These are phyloP conservation scores for Cheilosia pagana DNA, from an alignment of 2,888 invertebrate species.

Conservation along the genomic window DNA sequence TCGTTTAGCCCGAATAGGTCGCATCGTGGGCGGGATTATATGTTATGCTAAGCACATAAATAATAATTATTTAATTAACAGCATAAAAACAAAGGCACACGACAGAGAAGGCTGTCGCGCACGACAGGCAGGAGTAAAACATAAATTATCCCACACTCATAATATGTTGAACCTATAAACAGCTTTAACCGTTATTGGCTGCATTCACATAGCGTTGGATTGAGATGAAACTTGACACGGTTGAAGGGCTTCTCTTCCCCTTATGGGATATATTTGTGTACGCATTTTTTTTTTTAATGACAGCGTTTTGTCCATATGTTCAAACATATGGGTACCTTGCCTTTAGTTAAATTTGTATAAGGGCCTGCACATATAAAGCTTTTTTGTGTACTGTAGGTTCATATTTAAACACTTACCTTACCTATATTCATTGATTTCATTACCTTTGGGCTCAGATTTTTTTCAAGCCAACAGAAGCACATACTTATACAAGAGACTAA, in stretches of 20 bases:
- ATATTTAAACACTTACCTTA: not conserved
- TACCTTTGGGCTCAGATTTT: no score
- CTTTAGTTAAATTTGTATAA: not conserved
- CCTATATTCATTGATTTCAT: no score
- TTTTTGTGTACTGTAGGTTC: not conserved
- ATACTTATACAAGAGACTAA: not conserved
- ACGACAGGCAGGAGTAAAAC: constrained; percentile 28
- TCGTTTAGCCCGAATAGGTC: constrained; percentile 74
- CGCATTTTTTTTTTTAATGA: constrained; percentile 10
- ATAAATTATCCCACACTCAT: constrained; percentile 20
- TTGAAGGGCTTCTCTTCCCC: constrained; percentile 78
- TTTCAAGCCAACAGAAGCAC: not conserved
- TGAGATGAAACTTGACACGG: constrained; percentile 81
- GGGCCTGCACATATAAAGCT: not conserved
- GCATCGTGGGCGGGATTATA: constrained; percentile 40
- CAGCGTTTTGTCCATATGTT: constrained; percentile 1
- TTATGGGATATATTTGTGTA: constrained; percentile 33
- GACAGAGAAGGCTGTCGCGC: constrained; percentile 37
- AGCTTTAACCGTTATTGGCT: constrained; percentile 55
- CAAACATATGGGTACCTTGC: constrained; percentile 1
- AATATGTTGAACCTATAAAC: constrained; percentile 47
- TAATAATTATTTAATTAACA: constrained; percentile 51
- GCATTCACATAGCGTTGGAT: constrained; percentile 26
- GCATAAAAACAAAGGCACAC: constrained; percentile 46
- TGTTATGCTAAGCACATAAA: constrained; percentile 37